phyloP scores from a whole-genome alignment of 2,888 invertebrate genomes.

The Stenichneumon culpator region DNA sequence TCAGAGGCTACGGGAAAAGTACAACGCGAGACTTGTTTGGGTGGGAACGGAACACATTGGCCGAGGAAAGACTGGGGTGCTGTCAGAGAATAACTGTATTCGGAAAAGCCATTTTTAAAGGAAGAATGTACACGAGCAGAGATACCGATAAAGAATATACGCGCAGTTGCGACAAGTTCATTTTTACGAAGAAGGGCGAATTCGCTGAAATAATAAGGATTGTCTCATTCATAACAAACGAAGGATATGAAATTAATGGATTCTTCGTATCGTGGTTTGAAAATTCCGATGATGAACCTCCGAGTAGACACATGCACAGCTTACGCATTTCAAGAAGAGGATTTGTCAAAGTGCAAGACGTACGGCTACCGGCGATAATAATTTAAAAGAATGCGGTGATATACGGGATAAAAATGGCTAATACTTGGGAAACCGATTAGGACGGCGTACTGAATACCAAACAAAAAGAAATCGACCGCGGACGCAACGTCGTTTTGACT shows the following conservation, averaged over 20 bases:
- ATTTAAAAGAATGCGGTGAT: background rate
- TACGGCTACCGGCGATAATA: constrained; percentile 45
- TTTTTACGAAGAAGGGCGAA: constrained; percentile 32
- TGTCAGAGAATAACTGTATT: constrained; percentile 39
- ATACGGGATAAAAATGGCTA: constrained; percentile 17
- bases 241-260: constrained; percentile 39
- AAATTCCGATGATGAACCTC: constrained; percentile 39
- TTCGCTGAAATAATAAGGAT: constrained; percentile 46
- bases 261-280: constrained; percentile 44
- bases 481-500: background rate
- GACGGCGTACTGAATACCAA: constrained; percentile 10
- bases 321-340: constrained; percentile 43
- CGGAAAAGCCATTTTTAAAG: constrained; percentile 48
- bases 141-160: constrained; percentile 42
- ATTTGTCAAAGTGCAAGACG: constrained; percentile 28
- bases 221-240: constrained; percentile 37
- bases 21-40: constrained; percentile 24
- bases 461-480: constrained; percentile 10
- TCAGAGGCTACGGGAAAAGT: constrained; percentile 35
- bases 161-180: constrained; percentile 44
- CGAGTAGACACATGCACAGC: constrained; percentile 32
- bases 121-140: constrained; percentile 50
- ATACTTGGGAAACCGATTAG: constrained; percentile 35
- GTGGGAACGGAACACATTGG: constrained; percentile 30
- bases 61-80: constrained; percentile 39